Evolutionary conservation across 2,888 invertebrate genomes (phyloP).

Genomic region (Tipula vernalis): DNA sequence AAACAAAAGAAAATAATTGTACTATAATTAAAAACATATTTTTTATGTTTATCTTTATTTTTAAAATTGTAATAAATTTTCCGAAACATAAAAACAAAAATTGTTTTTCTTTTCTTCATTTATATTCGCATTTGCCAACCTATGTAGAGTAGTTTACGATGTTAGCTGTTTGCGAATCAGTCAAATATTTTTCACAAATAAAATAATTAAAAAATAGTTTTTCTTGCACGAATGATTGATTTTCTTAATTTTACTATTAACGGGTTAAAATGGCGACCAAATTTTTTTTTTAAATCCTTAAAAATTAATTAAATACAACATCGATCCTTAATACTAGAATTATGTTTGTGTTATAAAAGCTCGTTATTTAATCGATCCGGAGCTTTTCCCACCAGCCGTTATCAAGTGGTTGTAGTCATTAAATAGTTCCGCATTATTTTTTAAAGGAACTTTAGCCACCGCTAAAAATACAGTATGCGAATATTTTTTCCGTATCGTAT

Average conservation of each 20-base stretch:
- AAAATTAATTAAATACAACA: not conserved
- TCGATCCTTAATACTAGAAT: not conserved
- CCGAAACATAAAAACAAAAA: not conserved
- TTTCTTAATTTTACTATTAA: not conserved
- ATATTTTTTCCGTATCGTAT: conserved; percentile 85
- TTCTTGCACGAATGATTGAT: not conserved
- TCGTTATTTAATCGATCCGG: not conserved
- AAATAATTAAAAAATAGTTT: not conserved
- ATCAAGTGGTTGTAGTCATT: not conserved
- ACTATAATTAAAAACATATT: not conserved
- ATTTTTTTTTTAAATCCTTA: not conserved
- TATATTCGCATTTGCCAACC: not conserved
- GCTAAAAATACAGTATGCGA: conserved; percentile 88
- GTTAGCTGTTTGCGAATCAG: not conserved
- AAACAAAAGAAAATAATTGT: conserved; percentile 4
- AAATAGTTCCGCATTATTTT: not conserved
- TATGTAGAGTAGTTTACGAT: not conserved
- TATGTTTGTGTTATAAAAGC: not conserved
- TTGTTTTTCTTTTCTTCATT: not conserved
- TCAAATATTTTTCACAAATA: not conserved
- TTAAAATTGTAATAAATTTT: not conserved
- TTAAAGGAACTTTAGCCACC: conserved; percentile 60
- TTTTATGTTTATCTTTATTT: not conserved
- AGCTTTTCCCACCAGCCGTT: not conserved
- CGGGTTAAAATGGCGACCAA: not conserved